These are phyloP conservation scores for Hystrix cristata DNA, from an alignment of 2,113 vertebrate species.

Conservation along the genomic window DNA sequence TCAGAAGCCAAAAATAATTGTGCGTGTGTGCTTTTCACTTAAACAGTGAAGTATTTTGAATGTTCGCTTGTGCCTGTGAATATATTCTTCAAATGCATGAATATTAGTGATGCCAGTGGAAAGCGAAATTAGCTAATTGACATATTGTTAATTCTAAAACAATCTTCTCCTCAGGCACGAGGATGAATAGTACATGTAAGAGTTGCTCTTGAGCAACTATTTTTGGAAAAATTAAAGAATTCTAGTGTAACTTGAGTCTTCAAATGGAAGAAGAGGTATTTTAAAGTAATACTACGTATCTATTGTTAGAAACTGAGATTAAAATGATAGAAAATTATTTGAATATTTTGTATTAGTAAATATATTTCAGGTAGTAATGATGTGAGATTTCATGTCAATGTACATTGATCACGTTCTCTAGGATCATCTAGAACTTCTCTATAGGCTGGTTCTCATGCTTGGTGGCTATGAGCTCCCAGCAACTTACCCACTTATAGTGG, in stretches of 20 bases:
- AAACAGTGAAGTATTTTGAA: conserved; percentile 14
- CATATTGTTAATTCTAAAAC: conserved; percentile 14
- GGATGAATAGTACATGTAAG: not conserved
- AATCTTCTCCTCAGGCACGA: not conserved
- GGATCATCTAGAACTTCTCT: not conserved
- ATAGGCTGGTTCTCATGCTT: not conserved
- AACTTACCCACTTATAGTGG: not conserved
- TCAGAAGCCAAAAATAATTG: conserved; percentile 3
- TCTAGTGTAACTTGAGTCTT: not conserved
- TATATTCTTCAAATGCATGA: conserved; percentile 1
- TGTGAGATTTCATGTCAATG: not conserved
- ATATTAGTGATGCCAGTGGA: not conserved
- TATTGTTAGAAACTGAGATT: not conserved
- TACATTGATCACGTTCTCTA: not conserved
- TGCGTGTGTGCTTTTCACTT: not conserved
- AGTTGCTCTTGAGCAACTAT: not conserved
- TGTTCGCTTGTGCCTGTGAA: conserved; percentile 10
- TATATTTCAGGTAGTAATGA: not conserved
- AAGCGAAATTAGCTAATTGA: conserved; percentile 36
- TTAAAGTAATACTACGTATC: not conserved
- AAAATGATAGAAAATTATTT: not conserved
- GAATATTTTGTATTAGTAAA: not conserved
- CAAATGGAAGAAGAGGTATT: not conserved
- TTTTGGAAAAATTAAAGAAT: not conserved
- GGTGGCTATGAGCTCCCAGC: not conserved